These are phyloP conservation scores for Cephus nigrinus DNA, from an alignment of 2,888 invertebrate genomes.

Conservation along the genomic window DNA sequence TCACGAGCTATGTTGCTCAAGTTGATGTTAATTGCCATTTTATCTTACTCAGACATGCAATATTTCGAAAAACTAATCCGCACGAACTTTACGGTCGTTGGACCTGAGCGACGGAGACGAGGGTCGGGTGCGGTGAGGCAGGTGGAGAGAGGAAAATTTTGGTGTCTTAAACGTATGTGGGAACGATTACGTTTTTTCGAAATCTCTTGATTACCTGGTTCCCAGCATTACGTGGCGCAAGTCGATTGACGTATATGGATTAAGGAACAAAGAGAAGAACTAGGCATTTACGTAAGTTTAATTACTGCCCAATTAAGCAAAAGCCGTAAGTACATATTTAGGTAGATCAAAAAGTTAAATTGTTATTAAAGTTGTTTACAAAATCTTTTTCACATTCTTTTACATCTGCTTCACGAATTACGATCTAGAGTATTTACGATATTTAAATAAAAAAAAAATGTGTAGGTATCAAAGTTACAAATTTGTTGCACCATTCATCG, in stretches of 20 bases:
- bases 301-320: neutral
- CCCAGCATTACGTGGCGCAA: neutral
- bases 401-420: neutral
- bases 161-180: neutral
- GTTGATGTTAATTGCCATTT: slow-evolving; percentile 62
- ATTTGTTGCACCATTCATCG: too few relatives aligned
- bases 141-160: neutral
- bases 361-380: neutral
- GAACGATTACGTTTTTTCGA: neutral
- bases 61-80: slow-evolving; percentile 35
- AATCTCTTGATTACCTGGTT: neutral
- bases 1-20: slow-evolving; percentile 43
- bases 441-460: too few relatives aligned
- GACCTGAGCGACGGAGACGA: neutral
- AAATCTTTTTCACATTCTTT: neutral
- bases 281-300: neutral
- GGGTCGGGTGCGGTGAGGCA: too few relatives aligned
- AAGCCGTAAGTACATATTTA: neutral
- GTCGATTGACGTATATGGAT: neutral
- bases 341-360: neutral
- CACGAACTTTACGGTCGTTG: neutral
- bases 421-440: neutral
- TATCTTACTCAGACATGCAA: slow-evolving; percentile 58
- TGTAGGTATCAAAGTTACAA: too few relatives aligned
- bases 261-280: neutral